Conservation (phyloP, 2,888 invertebrate genomes). For the Diloba caeruleocephala region DNA sequence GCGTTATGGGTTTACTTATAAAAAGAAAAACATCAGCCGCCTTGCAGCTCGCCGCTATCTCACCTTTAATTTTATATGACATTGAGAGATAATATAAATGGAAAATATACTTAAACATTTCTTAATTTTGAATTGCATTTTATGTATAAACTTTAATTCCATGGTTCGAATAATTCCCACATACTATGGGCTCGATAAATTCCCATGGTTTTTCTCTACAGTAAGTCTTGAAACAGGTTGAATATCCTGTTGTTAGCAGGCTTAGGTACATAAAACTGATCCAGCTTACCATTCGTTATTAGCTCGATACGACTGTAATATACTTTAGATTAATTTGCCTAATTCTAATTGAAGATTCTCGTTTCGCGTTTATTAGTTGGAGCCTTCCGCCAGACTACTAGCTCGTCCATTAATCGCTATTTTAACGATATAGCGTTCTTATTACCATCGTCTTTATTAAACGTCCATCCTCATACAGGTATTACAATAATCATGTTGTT, state of each 20-base stretch:
- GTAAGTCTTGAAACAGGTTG: constrained; percentile 34
- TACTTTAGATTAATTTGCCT: constrained; percentile 31
- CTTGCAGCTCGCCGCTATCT: constrained; percentile 52
- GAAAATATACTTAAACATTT: constrained; percentile 38
- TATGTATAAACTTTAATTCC: constrained; percentile 13
- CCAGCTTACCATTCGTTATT: constrained; percentile 32
- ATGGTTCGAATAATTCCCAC: constrained; percentile 29
- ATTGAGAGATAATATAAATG: constrained; percentile 48
- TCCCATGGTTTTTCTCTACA: constrained; percentile 22
- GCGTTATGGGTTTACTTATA: constrained; percentile 44
- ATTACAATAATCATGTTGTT: constrained; percentile 55
- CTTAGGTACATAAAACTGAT: constrained; percentile 16
- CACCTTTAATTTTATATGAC: constrained; percentile 55
- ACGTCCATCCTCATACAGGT: too few relatives aligned
- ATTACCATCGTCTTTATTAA: too few relatives aligned
- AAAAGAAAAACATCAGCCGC: constrained; percentile 46
- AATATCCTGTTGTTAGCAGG: constrained; percentile 24
- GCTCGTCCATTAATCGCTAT: too few relatives aligned
- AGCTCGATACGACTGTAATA: constrained; percentile 22
- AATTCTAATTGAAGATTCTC: constrained; percentile 21
- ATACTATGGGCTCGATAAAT: constrained; percentile 42
- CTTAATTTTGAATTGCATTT: constrained; percentile 41
- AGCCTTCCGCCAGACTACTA: too few relatives aligned
- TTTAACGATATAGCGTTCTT: too few relatives aligned
- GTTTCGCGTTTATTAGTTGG: background rate